Conservation (phyloP, 1,140 invertebrate species). For the Vanessa atalanta region DNA sequence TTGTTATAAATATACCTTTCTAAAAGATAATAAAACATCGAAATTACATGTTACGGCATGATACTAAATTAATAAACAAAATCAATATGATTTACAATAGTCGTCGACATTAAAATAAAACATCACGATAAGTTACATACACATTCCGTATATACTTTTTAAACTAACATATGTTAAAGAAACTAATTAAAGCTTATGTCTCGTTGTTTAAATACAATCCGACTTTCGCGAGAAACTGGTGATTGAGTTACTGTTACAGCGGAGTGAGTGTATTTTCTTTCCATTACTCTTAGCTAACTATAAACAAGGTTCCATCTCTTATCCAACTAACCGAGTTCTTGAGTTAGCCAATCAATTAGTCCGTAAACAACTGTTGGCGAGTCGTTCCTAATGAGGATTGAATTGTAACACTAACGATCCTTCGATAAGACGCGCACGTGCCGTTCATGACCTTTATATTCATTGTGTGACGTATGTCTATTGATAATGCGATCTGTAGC, state of each 20-base stretch:
- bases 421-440: slow-evolving; percentile 1
- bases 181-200: not conserved
- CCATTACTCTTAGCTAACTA: slow-evolving; percentile 16
- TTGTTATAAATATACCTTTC: too few species aligned
- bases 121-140: too few species aligned
- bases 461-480: not conserved
- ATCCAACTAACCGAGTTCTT: slow-evolving; percentile 18
- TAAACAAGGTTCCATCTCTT: slow-evolving; percentile 20
- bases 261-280: slow-evolving; percentile 18
- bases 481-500: not conserved
- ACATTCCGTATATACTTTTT: not conserved
- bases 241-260: slow-evolving; percentile 16
- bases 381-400: slow-evolving; percentile 5
- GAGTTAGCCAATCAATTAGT: slow-evolving; percentile 20
- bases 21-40: too few species aligned
- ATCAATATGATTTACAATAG: too few species aligned
- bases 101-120: too few species aligned
- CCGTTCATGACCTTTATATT: not conserved
- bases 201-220: not conserved
- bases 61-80: too few species aligned
- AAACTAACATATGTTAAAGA: not conserved
- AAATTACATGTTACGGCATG: too few species aligned
- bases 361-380: slow-evolving; percentile 6
- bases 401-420: not conserved
- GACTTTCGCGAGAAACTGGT: slow-evolving; percentile 3